phyloP scores from a whole-genome alignment of 2,888 invertebrate species.

The Acanthopleura granulata region DNA sequence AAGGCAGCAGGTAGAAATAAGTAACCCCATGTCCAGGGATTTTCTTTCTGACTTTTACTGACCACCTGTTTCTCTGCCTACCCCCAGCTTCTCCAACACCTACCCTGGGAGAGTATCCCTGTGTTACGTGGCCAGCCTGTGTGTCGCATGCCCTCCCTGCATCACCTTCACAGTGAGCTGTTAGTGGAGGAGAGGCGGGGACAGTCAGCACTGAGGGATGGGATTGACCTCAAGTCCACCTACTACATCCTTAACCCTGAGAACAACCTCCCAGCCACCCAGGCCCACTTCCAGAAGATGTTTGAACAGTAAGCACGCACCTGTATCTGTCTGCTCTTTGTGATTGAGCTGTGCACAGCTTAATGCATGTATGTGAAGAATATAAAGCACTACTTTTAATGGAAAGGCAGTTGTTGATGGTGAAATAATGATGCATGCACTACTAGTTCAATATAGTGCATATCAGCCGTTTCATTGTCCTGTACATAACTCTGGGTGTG shows the following conservation, averaged over 20 bases:
- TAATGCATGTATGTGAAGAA: not conserved
- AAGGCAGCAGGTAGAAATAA: too few species aligned
- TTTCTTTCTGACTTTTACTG: too few species aligned
- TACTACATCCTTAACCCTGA: slow-evolving; percentile 81
- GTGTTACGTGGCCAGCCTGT: slow-evolving; percentile 78
- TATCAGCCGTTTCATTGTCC: too few species aligned
- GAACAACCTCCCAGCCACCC: slow-evolving; percentile 77
- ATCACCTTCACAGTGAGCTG: slow-evolving; percentile 60
- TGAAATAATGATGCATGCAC: too few species aligned
- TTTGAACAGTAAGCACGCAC: slow-evolving; percentile 53
- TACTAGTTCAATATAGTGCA: too few species aligned
- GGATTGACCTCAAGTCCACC: slow-evolving; percentile 72
- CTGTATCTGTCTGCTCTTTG: not conserved
- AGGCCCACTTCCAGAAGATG: slow-evolving; percentile 70
- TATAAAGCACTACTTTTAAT: not conserved
- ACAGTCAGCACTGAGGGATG: slow-evolving; percentile 33
- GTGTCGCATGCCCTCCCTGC: slow-evolving; percentile 79
- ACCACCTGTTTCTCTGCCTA: too few species aligned
- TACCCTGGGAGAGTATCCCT: slow-evolving; percentile 85
- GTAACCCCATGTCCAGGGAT: too few species aligned
- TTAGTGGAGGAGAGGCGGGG: slow-evolving; percentile 10
- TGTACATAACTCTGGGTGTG: too few species aligned
- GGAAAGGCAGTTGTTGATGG: too few species aligned
- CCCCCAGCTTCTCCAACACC: slow-evolving; percentile 74
- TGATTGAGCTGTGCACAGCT: not conserved